These are phyloP conservation scores for Eospalax fontanierii DNA, from an alignment of 2,797 vertebrate genomes.

Conservation along the genomic window DNA sequence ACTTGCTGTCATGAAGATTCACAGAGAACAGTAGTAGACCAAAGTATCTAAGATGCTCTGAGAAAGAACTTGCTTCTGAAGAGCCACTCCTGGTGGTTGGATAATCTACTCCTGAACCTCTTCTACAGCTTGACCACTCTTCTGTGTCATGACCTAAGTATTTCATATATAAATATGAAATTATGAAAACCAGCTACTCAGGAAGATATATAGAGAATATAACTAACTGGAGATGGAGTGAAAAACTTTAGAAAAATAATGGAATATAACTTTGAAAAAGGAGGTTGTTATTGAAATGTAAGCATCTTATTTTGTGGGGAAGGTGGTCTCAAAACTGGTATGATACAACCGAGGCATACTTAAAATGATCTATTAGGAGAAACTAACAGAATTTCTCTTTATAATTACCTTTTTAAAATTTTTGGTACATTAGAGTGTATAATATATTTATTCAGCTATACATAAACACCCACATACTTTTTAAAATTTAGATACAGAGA, in stretches of 20 bases:
- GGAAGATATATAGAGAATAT: neutral
- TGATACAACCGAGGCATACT: neutral
- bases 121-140: neutral
- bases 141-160: neutral
- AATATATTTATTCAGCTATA: neutral
- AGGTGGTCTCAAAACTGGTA: neutral
- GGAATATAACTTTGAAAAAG: conserved; percentile 40
- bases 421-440: conserved; percentile 8
- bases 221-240: neutral
- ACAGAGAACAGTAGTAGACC: neutral
- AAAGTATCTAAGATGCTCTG: neutral
- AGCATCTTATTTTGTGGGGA: neutral
- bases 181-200: neutral
- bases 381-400: neutral
- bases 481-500: conserved; percentile 2
- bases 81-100: neutral
- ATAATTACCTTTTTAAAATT: neutral
- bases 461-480: neutral
- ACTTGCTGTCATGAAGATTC: neutral
- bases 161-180: neutral
- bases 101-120: neutral
- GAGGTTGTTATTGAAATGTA: neutral
- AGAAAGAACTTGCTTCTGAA: neutral
- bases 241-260: neutral
- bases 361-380: neutral